Conservation (phyloP, 2,888 invertebrate genomes). For the Vanessa cardui region DNA sequence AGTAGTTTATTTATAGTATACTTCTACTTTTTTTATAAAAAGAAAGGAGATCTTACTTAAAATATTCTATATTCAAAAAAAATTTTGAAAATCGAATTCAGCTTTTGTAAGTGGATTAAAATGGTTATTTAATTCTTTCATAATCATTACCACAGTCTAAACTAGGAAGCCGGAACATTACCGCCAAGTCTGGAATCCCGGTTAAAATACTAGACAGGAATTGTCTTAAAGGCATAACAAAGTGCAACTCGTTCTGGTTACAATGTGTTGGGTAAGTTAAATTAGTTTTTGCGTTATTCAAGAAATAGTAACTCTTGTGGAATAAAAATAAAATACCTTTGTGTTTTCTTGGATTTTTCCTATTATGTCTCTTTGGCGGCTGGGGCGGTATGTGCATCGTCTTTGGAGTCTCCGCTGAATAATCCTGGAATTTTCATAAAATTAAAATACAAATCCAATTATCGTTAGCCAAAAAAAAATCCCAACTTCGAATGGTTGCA, state of each 20-base stretch:
- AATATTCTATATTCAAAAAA: no score
- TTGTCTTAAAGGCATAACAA: constrained; percentile 6
- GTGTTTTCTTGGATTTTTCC: constrained; percentile 67
- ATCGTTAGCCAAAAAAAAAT: no score
- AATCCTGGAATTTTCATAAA: constrained; percentile 56
- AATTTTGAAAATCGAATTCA: no score
- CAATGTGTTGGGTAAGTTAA: constrained; percentile 1
- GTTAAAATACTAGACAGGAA: neutral
- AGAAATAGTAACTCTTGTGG: constrained; percentile 2
- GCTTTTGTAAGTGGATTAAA: no score
- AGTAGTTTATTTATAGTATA: no score
- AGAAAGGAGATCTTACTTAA: no score
- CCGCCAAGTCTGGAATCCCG: neutral
- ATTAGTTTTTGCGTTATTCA: constrained; percentile 10
- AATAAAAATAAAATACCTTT: constrained; percentile 57
- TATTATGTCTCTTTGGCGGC: constrained; percentile 65
- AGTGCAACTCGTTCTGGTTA: neutral
- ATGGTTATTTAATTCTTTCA: no score
- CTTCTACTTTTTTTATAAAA: no score
- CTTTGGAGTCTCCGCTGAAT: constrained; percentile 61
- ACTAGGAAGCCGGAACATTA: no score
- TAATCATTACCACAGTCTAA: no score
- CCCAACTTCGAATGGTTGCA: no score
- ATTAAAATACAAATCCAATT: neutral
- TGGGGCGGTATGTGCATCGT: constrained; percentile 59